Percentiles rank a stretch among this genome's conserved stretches.
These are phyloP conservation scores for Otolemur garnettii DNA, from an alignment of 2,113 vertebrate genomes.

Conservation along the genomic window DNA sequence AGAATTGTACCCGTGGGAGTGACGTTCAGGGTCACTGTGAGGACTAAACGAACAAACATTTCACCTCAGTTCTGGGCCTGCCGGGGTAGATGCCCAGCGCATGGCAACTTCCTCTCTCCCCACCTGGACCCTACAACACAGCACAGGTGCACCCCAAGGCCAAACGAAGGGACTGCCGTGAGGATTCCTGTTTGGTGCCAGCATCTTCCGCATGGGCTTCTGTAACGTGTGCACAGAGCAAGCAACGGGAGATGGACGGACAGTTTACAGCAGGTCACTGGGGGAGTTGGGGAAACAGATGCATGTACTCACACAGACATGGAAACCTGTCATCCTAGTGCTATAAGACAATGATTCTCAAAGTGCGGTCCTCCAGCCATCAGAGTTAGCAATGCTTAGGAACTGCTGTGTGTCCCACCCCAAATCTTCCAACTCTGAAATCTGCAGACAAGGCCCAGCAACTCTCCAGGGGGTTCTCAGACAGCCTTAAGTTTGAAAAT, in stretches of 20 bases:
- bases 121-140: neutral
- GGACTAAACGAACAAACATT: neutral
- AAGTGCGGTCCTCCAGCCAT: rapidly evolving
- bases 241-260: neutral
- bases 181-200: neutral
- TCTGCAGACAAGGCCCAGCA: neutral
- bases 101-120: neutral
- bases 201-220: no score
- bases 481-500: neutral
- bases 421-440: neutral
- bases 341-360: neutral
- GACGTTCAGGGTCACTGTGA: neutral
- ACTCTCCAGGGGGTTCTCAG: neutral
- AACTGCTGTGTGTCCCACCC: neutral
- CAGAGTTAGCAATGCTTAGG: neutral
- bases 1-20: neutral
- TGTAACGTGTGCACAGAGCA: neutral
- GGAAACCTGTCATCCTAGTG: rapidly evolving
- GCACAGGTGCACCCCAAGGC: neutral
- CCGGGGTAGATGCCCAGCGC: neutral
- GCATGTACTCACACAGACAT: neutral
- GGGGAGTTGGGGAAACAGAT: neutral
- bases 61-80: neutral
- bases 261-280: neutral
- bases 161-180: neutral